These are phyloP conservation scores for Aromia moschata DNA, from an alignment of 2,888 invertebrate genomes.

Conservation along the genomic window DNA sequence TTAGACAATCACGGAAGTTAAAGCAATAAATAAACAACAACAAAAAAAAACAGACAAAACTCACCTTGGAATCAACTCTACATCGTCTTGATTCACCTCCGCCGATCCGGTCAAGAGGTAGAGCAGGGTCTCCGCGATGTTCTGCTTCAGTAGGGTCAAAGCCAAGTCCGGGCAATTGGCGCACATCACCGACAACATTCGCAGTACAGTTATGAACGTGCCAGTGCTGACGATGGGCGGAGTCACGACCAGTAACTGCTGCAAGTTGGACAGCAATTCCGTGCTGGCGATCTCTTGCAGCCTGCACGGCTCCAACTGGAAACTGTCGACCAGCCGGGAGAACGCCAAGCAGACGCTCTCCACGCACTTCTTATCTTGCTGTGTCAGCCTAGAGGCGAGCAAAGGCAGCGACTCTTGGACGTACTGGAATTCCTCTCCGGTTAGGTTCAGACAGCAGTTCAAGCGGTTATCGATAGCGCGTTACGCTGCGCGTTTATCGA, in stretches of 20 bases:
- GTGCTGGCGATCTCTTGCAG: slow-evolving; percentile 93
- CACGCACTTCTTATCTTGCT: slow-evolving; percentile 97
- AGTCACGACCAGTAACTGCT: slow-evolving; percentile 91
- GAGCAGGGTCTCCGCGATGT: slow-evolving; percentile 94
- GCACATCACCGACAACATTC: slow-evolving; percentile 97
- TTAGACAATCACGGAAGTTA: background rate
- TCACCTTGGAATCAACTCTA: slow-evolving; percentile 84
- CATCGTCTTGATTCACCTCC: slow-evolving; percentile 67
- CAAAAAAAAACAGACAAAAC: background rate
- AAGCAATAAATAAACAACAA: slow-evolving; percentile 4
- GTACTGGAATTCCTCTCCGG: slow-evolving; percentile 92
- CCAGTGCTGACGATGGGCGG: slow-evolving; percentile 95
- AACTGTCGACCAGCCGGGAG: slow-evolving; percentile 95
- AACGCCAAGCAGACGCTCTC: slow-evolving; percentile 97
- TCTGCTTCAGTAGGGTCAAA: slow-evolving; percentile 89
- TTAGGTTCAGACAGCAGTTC: slow-evolving; percentile 96
- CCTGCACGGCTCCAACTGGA: slow-evolving; percentile 89
- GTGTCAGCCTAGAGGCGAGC: slow-evolving; percentile 80
- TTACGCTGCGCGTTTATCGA: slow-evolving; percentile 97
- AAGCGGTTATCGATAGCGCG: slow-evolving; percentile 95
- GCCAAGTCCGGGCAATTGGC: slow-evolving; percentile 94
- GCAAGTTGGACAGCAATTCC: slow-evolving; percentile 89
- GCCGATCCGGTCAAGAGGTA: slow-evolving; percentile 93
- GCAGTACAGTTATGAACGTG: slow-evolving; percentile 95
- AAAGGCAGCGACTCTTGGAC: slow-evolving; percentile 88